These are phyloP conservation scores for Dichetophora obliterata DNA, from an alignment of 2,888 invertebrate species.

Conservation along the genomic window DNA sequence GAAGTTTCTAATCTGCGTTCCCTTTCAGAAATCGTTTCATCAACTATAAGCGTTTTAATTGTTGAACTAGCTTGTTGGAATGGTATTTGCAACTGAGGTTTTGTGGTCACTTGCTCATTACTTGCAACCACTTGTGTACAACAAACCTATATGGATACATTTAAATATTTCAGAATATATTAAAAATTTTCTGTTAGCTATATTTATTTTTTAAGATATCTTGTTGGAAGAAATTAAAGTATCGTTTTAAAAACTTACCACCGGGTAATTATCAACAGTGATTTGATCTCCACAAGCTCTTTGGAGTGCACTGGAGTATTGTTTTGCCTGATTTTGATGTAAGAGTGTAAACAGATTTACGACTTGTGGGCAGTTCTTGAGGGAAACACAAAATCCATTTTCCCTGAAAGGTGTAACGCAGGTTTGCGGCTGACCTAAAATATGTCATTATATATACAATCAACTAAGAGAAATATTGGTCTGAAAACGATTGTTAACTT, in stretches of 20 bases:
- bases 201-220: background rate
- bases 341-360: constrained; percentile 53
- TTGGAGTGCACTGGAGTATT: constrained; percentile 53
- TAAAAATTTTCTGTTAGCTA: background rate
- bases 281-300: constrained; percentile 55
- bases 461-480: no score
- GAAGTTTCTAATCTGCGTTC: background rate
- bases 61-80: constrained; percentile 37
- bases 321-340: constrained; percentile 50
- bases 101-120: background rate
- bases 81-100: constrained; percentile 22
- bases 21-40: no score
- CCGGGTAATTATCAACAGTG: constrained; percentile 57
- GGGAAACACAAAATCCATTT: constrained; percentile 55
- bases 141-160: constrained; percentile 44
- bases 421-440: background rate
- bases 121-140: constrained; percentile 38
- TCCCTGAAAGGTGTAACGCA: constrained; percentile 58
- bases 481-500: no score
- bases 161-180: background rate
- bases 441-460: no score
- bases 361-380: constrained; percentile 57
- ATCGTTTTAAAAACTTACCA: constrained; percentile 50
- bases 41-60: constrained; percentile 2
- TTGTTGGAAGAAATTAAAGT: background rate